phyloP scores from a whole-genome alignment of 2,113 vertebrate genomes.

The Rhombomys opimus region DNA sequence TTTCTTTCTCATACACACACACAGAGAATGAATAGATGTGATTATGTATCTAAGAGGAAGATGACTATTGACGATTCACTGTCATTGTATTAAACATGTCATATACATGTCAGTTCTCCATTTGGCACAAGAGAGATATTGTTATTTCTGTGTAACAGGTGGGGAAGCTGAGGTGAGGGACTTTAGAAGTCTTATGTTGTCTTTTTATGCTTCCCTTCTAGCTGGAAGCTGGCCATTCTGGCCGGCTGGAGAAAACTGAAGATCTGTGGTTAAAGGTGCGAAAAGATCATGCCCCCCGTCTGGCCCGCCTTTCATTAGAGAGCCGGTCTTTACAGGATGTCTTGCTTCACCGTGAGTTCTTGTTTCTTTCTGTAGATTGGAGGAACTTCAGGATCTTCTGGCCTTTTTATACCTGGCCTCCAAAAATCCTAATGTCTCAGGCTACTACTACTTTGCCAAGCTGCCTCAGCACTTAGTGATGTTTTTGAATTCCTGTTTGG shows the following conservation, averaged over 20 bases:
- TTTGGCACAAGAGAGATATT: background rate
- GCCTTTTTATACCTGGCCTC: background rate
- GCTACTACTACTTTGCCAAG: background rate
- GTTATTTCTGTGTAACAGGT: background rate
- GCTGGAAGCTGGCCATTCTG: conserved; percentile 97
- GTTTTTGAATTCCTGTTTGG: conserved; percentile 38
- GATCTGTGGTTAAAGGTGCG: conserved; percentile 97
- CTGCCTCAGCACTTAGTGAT: background rate
- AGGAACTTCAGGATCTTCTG: background rate
- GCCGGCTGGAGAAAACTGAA: conserved; percentile 97
- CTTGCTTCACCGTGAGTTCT: conserved; percentile 92
- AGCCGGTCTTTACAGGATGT: conserved; percentile 97
- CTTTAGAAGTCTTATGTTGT: background rate
- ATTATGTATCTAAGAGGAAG: background rate
- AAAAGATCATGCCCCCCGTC: conserved; percentile 96
- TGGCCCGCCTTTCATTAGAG: conserved; percentile 96
- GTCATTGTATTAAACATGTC: background rate
- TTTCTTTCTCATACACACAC: background rate
- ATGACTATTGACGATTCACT: background rate
- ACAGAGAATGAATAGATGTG: background rate
- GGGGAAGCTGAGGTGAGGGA: background rate
- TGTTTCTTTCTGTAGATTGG: background rate
- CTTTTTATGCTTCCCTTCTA: conserved; percentile 77
- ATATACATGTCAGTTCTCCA: background rate
- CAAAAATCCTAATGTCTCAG: background rate